Evolutionary conservation across 2,888 invertebrate species (phyloP), one percentile per base, ranked within the genome.

Genomic region (Hymenopus coronatus): DNA sequence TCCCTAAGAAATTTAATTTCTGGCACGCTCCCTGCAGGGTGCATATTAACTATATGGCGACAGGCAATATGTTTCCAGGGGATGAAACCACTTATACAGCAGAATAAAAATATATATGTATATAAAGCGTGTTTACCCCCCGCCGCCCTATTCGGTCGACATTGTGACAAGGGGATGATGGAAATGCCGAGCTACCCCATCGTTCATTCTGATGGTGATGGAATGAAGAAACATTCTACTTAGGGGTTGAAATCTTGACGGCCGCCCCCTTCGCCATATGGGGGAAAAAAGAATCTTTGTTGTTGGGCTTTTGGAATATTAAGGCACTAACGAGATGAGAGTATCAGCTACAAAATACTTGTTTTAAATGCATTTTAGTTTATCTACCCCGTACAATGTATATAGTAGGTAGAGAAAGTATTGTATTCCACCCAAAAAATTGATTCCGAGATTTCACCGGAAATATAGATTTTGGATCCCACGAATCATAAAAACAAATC

Each of bases 1-100:
- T 82, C 87, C 12, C 82, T 30, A 30, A 33, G 86, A 87, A 87
- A 87, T 87, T 86, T 87, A 28, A 87, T 87, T 87, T 87, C 40
- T n/a, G 12, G 27, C 87, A 54, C 54, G 20, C 25, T 70, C 54
- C 25, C 89, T 54, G 85, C 84, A 54, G 90, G 90, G 89, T 89
- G 90, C 89, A 90, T 90, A 90, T 90, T 90, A 90, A 90, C 90
- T 70, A 90, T 70, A 89, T 83, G 83, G 86, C 83, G 85, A 83
- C 83, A 88, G 54, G 88, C 89, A 88, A 90, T 90, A 90, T 90
- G 90, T 90, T 90, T 86, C 54, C 83, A 20, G 54, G 54, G 54
- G 54, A 70, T 70, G 54, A 70, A 70, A 70, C 54, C 54, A 70
- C 54, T 70, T 70, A 70, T 15, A 70, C 15, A 70, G 25, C 54